Evolutionary conservation across 2,888 invertebrate species (phyloP), one percentile per base, ranked within the genome.

Genomic region (Tinea pellionella): DNA sequence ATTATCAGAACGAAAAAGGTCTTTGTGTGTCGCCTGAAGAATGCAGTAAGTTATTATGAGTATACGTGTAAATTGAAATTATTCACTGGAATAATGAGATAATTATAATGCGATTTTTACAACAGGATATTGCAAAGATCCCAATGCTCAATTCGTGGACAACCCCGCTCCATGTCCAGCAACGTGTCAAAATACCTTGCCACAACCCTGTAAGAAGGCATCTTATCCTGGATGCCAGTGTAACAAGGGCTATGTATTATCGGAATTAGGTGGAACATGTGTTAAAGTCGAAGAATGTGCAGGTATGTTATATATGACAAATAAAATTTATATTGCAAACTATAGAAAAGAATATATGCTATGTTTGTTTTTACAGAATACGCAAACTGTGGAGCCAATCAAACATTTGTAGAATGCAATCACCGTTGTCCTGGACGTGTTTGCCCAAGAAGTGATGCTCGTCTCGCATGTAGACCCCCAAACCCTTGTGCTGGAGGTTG

Each of bases 1-100:
- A 65, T 59, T 75, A 65, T 12, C 72, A 76, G 60, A 68, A 74
- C 60, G 56, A 56, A 56, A 2, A 12, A 13, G 56, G 30, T n/a
- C 3, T n/a, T 8, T 56, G 56, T n/a, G 30, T 56, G 7, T 29
- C 56, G 19, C 9, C 29, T 29, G 11, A 56, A 18, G 30, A 56
- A 29, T 56, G 56, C 18, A n/a, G 56, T 56, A 56, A 56, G 56
- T 56, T 24, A 19, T 7, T n/a, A n/a, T n/a, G n/a, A n/a, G n/a
- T n/a, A n/a, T n/a, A n/a, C n/a, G n/a, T n/a, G n/a, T n/a, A n/a
- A n/a, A n/a, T n/a, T n/a, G n/a, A n/a, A n/a, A n/a, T n/a, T n/a
- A n/a, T n/a, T n/a, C n/a, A n/a, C n/a, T n/a, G n/a, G n/a, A n/a
- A n/a, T n/a, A n/a, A n/a, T n/a, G n/a, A n/a, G n/a, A n/a, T n/a